Conservation (phyloP, 2,113 vertebrate genomes). For the Tichodroma muraria region DNA sequence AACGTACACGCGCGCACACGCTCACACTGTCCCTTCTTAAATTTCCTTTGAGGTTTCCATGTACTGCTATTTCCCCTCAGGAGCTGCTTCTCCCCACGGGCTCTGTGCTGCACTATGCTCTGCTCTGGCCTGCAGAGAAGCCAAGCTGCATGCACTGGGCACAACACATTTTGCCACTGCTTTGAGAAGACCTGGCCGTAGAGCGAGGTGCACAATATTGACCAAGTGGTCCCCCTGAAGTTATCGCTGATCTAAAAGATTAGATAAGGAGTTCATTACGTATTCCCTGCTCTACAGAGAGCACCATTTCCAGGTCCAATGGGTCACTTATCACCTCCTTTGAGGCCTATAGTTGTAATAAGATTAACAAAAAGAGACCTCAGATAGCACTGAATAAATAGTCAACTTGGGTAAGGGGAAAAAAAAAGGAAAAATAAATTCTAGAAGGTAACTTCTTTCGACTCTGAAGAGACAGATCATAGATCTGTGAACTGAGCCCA, state of each 20-base stretch:
- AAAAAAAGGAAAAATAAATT: not conserved
- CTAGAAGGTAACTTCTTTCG: not conserved
- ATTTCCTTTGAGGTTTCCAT: conserved; percentile 4
- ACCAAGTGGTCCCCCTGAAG: not conserved
- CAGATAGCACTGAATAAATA: not conserved
- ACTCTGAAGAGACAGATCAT: not conserved
- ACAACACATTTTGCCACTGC: no score
- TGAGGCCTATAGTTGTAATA: not conserved
- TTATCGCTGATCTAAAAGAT: not conserved
- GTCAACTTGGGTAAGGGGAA: not conserved
- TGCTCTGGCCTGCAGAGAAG: no score
- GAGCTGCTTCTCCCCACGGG: not conserved
- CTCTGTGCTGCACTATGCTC: not conserved
- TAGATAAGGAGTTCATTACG: not conserved
- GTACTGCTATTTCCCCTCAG: not conserved
- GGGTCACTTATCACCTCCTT: not conserved
- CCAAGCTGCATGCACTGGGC: no score
- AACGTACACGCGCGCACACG: not conserved
- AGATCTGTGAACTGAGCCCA: not conserved
- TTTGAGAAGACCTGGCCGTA: no score
- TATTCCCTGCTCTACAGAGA: not conserved
- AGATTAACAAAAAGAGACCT: not conserved
- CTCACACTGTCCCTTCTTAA: conserved; percentile 11
- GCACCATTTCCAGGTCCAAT: not conserved
- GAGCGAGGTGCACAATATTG: not conserved